Evolutionary conservation across 2,888 invertebrate species (phyloP).

Genomic region (Cheilosia urbana): DNA sequence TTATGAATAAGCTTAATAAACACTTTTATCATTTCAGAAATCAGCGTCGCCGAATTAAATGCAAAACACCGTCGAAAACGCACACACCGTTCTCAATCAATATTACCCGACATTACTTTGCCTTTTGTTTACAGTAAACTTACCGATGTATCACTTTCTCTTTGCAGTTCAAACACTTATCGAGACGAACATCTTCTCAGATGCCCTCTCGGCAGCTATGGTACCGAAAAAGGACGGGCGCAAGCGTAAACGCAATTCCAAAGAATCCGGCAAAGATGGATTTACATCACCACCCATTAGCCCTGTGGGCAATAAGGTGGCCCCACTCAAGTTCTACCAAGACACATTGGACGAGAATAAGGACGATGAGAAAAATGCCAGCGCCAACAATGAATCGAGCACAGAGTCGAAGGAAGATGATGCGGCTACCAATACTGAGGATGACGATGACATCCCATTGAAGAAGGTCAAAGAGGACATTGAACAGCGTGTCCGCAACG

Average conservation of each 20-base stretch:
- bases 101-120: background rate
- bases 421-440: slow-evolving; percentile 83
- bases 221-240: slow-evolving; percentile 89
- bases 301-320: slow-evolving; percentile 84
- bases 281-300: slow-evolving; percentile 85
- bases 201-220: slow-evolving; percentile 92
- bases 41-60: slow-evolving; percentile 35
- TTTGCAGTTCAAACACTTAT: slow-evolving; percentile 90
- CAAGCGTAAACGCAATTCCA: slow-evolving; percentile 90
- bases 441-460: slow-evolving; percentile 83
- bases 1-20: background rate
- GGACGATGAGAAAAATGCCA: slow-evolving; percentile 78
- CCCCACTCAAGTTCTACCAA: slow-evolving; percentile 93
- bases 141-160: slow-evolving; percentile 46
- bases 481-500: slow-evolving; percentile 81
- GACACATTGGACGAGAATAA: slow-evolving; percentile 90
- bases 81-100: slow-evolving; percentile 1
- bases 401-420: slow-evolving; percentile 83
- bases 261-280: slow-evolving; percentile 86
- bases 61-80: slow-evolving; percentile 27
- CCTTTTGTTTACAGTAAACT: slow-evolving; percentile 45
- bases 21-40: slow-evolving; percentile 33
- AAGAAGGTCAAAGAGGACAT: slow-evolving; percentile 83
- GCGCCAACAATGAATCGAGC: slow-evolving; percentile 26
- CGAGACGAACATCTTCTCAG: slow-evolving; percentile 97